Conservation (phyloP, 1,140 invertebrate genomes). For the Leptinotarsa undecemlineata region DNA sequence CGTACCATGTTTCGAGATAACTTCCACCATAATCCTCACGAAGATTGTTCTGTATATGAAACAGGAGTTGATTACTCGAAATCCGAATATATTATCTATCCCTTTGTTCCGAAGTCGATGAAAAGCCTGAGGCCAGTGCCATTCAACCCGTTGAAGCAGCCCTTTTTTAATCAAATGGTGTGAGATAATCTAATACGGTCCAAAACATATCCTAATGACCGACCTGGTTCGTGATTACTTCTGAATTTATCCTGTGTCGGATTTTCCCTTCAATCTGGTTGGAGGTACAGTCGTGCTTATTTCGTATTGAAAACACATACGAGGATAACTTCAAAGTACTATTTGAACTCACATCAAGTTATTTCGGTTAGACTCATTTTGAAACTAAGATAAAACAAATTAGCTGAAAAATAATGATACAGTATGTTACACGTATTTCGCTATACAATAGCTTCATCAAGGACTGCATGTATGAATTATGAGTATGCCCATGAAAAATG, state of each 20-base stretch:
- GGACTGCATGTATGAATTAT: too few relatives aligned
- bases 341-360: too few relatives aligned
- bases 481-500: too few relatives aligned
- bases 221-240: background rate
- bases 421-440: too few relatives aligned
- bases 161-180: conserved; percentile 8
- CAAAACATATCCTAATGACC: background rate
- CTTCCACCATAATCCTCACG: background rate
- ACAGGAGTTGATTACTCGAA: background rate
- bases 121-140: background rate
- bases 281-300: background rate
- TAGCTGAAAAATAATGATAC: too few relatives aligned
- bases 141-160: background rate
- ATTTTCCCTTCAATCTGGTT: background rate
- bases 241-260: background rate
- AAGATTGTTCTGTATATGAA: conserved; percentile 3
- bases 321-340: too few relatives aligned
- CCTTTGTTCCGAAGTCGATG: background rate
- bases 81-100: conserved; percentile 6
- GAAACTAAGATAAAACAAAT: too few relatives aligned
- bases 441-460: too few relatives aligned
- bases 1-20: background rate
- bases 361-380: too few relatives aligned
- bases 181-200: conserved; percentile 8
- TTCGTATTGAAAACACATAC: background rate